These are phyloP conservation scores for Hydrotaea diabolus DNA, from an alignment of 2,888 invertebrate species.

Conservation along the genomic window DNA sequence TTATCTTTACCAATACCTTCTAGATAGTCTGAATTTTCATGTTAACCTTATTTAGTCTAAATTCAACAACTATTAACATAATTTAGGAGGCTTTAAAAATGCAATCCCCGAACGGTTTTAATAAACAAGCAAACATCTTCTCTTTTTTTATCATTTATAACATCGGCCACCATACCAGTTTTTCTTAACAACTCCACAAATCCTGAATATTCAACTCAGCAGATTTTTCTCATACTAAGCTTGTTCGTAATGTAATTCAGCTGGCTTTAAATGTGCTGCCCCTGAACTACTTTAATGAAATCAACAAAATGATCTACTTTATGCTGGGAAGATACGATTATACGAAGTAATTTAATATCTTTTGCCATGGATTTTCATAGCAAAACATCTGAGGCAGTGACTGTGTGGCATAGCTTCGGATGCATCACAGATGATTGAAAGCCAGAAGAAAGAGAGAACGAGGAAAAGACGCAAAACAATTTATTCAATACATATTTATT, in stretches of 20 bases:
- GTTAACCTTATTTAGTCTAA: too few relatives aligned
- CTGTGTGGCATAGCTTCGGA: background rate
- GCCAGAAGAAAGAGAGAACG: background rate
- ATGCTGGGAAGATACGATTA: background rate
- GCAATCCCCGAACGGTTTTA: background rate
- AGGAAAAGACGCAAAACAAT: slow-evolving; percentile 15
- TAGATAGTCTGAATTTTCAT: too few relatives aligned
- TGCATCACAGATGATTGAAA: background rate
- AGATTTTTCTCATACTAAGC: background rate
- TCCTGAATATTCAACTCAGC: background rate
- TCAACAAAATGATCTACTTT: slow-evolving; percentile 9
- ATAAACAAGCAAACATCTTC: background rate
- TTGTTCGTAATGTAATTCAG: background rate
- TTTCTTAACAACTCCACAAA: background rate
- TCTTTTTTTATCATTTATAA: too few relatives aligned
- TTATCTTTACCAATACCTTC: too few relatives aligned
- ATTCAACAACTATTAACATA: background rate
- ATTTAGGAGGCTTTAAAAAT: background rate
- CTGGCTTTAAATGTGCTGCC: background rate
- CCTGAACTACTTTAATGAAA: background rate
- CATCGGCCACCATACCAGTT: background rate
- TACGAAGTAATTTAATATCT: slow-evolving; percentile 22
- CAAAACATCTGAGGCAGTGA: slow-evolving; percentile 13
- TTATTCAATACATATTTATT: slow-evolving; percentile 28
- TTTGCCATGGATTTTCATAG: slow-evolving; percentile 9